Evolutionary conservation across 2,113 vertebrate genomes (phyloP).

Genomic region (Elephas maximus): DNA sequence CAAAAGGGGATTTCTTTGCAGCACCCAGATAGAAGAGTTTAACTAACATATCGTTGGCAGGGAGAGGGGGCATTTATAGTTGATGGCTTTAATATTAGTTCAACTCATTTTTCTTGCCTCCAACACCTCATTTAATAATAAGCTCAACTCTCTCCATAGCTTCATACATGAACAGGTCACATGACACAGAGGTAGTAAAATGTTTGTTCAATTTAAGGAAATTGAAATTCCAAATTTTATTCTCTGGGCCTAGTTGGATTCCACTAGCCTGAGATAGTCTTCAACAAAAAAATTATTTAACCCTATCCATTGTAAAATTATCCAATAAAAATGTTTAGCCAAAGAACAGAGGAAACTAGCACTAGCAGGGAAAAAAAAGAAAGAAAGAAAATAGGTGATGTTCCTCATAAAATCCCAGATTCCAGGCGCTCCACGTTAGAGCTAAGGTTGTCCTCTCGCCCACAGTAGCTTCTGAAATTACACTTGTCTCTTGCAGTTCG

Average conservation of each 20-base stretch:
- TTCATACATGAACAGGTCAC: neutral
- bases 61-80: conserved; percentile 73
- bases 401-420: conserved; percentile 47
- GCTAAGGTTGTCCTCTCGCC: neutral
- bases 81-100: conserved; percentile 70
- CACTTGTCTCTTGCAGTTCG: neutral
- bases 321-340: conserved; percentile 45
- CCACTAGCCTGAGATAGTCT: conserved; percentile 9
- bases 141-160: conserved; percentile 7
- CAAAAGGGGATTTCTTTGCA: conserved; percentile 70
- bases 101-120: conserved; percentile 73
- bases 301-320: conserved; percentile 28
- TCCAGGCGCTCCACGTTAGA: neutral
- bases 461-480: conserved; percentile 64
- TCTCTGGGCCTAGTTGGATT: neutral
- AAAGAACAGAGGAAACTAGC: conserved; percentile 56
- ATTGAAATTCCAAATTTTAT: conserved; percentile 33
- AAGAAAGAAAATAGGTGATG: neutral
- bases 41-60: conserved; percentile 75
- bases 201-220: conserved; percentile 34
- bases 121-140: conserved; percentile 71
- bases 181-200: neutral
- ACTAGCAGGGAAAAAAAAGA: neutral
- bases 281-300: conserved; percentile 44
- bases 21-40: conserved; percentile 66